A percentile compares a stretch with the other conserved stretches of the same genome.
Conservation (phyloP, 2,888 invertebrate genomes). For the Andricus quercusramuli region DNA sequence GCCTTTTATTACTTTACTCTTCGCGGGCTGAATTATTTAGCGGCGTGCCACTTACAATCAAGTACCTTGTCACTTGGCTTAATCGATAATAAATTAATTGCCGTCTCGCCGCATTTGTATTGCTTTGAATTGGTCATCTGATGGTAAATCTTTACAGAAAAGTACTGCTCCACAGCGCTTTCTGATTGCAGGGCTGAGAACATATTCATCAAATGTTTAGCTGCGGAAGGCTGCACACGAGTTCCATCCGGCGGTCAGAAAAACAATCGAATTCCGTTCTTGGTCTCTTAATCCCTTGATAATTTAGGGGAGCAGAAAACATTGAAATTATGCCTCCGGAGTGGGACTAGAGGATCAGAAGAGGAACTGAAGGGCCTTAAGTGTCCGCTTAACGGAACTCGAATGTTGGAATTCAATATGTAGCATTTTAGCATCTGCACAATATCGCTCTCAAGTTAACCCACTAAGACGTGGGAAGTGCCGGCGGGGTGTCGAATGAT, state of each 20-base stretch:
- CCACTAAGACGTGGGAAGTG: slow-evolving; percentile 34
- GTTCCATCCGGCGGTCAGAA: no score
- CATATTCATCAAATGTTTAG: background rate
- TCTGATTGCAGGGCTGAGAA: no score
- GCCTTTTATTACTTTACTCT: slow-evolving; percentile 18
- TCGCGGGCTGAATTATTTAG: slow-evolving; percentile 32
- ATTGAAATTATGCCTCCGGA: no score
- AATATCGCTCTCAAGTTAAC: background rate
- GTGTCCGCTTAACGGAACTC: no score
- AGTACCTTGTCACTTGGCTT: slow-evolving; percentile 37
- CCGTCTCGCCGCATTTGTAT: background rate
- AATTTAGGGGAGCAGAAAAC: no score
- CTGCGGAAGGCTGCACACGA: no score
- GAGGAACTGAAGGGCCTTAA: no score
- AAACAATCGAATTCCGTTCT: no score
- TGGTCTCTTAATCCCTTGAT: no score
- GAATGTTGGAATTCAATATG: background rate
- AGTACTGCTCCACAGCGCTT: no score
- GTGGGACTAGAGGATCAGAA: no score
- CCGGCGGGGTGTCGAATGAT: slow-evolving; percentile 54
- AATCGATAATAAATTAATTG: slow-evolving; percentile 40
- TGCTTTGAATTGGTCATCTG: background rate
- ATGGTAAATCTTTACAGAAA: no score
- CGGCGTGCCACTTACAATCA: slow-evolving; percentile 38
- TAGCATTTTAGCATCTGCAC: background rate